phyloP scores from a whole-genome alignment of 1,140 invertebrate genomes.

The Heliothis virescens region DNA sequence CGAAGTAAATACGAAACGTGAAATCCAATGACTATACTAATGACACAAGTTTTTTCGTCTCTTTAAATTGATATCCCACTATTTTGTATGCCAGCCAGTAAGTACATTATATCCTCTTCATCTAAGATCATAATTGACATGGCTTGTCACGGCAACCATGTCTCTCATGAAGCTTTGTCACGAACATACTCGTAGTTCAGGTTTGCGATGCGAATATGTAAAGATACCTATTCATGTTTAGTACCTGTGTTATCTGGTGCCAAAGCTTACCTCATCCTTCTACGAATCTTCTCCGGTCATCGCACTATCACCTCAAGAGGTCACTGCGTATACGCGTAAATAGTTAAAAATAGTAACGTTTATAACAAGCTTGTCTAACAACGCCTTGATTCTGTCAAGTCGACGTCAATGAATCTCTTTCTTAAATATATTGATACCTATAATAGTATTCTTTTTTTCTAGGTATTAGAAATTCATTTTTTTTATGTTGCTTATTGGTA shows the following conservation, averaged over 20 bases:
- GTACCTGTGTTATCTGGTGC: neutral
- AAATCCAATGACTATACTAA: no score
- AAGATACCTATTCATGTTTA: slow-evolving; percentile 5
- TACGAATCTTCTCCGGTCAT: slow-evolving; percentile 15
- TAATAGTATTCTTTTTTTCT: no score
- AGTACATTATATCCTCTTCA: no score
- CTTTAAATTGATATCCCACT: no score
- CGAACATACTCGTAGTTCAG: neutral
- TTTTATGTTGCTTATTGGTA: no score
- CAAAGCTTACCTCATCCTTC: slow-evolving; percentile 37
- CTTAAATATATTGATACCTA: no score
- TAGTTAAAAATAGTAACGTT: neutral
- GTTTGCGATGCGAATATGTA: slow-evolving; percentile 6
- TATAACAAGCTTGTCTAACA: slow-evolving; percentile 12
- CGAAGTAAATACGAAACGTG: no score
- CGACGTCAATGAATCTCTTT: neutral
- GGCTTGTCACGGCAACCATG: neutral
- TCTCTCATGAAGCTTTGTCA: neutral
- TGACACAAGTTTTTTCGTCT: no score
- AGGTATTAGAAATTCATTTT: no score
- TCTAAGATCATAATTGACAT: neutral
- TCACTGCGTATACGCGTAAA: slow-evolving; percentile 13
- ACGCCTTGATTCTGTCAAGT: neutral
- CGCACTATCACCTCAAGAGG: slow-evolving; percentile 38
- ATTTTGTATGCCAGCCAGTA: no score